These are phyloP conservation scores for Rhinatrema bivittatum DNA, from an alignment of 2,797 vertebrate genomes.

Conservation along the genomic window DNA sequence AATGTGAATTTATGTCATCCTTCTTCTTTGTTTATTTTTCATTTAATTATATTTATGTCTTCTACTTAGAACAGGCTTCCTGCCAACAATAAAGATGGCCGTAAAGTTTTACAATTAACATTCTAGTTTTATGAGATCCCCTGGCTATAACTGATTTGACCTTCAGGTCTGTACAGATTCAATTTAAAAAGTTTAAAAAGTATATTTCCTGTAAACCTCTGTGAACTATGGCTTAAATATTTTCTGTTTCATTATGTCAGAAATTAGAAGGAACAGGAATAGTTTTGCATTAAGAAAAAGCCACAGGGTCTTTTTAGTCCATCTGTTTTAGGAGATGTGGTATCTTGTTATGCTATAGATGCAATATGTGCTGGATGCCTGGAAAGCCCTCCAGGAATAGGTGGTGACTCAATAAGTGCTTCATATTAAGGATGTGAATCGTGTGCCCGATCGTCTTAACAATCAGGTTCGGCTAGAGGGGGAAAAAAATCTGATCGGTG, in stretches of 20 bases:
- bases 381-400: too few relatives aligned
- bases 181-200: not conserved
- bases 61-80: conserved; percentile 6
- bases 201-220: not conserved
- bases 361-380: too few relatives aligned
- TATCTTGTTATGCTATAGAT: too few relatives aligned
- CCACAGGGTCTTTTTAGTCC: too few relatives aligned
- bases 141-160: not conserved
- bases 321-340: too few relatives aligned
- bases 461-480: too few relatives aligned
- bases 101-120: not conserved
- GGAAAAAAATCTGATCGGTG: too few relatives aligned
- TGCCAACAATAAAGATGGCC: not conserved
- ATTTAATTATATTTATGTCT: not conserved
- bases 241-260: not conserved
- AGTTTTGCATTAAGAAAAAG: too few relatives aligned
- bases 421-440: too few relatives aligned
- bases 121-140: not conserved
- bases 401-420: too few relatives aligned
- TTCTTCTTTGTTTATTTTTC: not conserved
- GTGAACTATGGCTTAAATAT: not conserved
- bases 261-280: too few relatives aligned
- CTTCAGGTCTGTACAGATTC: not conserved
- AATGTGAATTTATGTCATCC: not conserved
- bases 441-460: too few relatives aligned